Percentiles rank a stretch among this genome's conserved stretches.
Conservation (phyloP, 2,888 invertebrate species). For the Coenonympha glycerion region DNA sequence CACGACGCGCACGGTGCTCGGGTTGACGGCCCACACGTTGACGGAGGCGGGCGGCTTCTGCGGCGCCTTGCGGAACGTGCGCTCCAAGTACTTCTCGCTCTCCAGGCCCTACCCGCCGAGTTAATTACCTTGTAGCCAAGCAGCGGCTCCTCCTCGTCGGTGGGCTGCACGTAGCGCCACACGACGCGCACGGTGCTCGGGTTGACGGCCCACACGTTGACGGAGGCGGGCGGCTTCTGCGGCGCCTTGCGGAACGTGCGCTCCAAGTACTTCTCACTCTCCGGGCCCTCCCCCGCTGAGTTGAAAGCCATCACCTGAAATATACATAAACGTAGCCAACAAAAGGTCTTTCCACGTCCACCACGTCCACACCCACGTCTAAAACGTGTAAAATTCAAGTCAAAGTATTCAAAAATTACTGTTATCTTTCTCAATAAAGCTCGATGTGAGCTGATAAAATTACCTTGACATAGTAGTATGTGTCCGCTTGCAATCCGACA, state of each 20-base stretch:
- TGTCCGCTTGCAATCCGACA: slow-evolving; percentile 94
- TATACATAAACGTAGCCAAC: neutral
- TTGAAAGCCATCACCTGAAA: slow-evolving; percentile 91
- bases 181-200: slow-evolving; percentile 90
- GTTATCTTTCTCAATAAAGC: too few species aligned
- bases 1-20: slow-evolving; percentile 89
- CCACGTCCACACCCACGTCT: too few species aligned
- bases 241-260: slow-evolving; percentile 94
- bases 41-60: slow-evolving; percentile 95
- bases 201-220: slow-evolving; percentile 87
- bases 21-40: slow-evolving; percentile 86
- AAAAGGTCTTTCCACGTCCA: too few species aligned
- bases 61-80: slow-evolving; percentile 93
- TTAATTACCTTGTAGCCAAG: slow-evolving; percentile 95
- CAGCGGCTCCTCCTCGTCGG: slow-evolving; percentile 93
- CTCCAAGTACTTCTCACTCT: slow-evolving; percentile 91
- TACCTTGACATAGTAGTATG: slow-evolving; percentile 92
- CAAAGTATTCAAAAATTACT: too few species aligned
- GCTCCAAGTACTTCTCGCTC: slow-evolving; percentile 90
- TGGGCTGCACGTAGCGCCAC: slow-evolving; percentile 95
- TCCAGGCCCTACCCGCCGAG: slow-evolving; percentile 97
- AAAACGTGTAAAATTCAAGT: too few species aligned
- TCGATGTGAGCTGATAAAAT: too few species aligned
- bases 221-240: slow-evolving; percentile 95
- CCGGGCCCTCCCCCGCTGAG: slow-evolving; percentile 96